These are phyloP conservation scores for Alethe diademata DNA, from an alignment of 2,113 vertebrate genomes.

Conservation along the genomic window DNA sequence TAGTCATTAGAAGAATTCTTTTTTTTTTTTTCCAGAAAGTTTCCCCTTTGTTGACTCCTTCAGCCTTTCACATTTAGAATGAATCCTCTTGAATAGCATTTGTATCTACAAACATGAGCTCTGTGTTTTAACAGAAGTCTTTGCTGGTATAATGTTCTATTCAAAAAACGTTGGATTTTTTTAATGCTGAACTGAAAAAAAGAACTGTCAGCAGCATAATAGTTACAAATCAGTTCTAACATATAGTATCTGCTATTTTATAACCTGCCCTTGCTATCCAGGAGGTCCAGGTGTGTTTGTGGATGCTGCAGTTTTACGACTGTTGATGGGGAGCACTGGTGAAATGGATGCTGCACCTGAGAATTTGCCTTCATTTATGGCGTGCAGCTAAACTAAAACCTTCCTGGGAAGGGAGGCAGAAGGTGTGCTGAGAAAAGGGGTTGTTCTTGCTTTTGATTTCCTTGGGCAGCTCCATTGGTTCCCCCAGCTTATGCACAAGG, in stretches of 20 bases:
- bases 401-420: background rate
- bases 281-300: background rate
- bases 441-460: background rate
- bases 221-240: background rate
- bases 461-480: background rate
- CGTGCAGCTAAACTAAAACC: background rate
- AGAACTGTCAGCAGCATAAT: background rate
- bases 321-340: background rate
- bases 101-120: background rate
- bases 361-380: background rate
- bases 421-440: background rate
- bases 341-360: background rate
- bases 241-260: background rate
- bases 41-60: background rate
- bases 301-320: background rate
- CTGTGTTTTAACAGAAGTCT: background rate
- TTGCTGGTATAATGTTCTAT: background rate
- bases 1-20: background rate
- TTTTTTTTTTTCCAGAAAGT: background rate
- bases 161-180: background rate
- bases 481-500: background rate
- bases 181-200: background rate
- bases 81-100: background rate
- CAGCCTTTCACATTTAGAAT: background rate
- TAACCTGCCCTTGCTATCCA: background rate